phyloP scores from a whole-genome alignment of 2,113 vertebrate genomes.

The Monarcha castaneiventris region DNA sequence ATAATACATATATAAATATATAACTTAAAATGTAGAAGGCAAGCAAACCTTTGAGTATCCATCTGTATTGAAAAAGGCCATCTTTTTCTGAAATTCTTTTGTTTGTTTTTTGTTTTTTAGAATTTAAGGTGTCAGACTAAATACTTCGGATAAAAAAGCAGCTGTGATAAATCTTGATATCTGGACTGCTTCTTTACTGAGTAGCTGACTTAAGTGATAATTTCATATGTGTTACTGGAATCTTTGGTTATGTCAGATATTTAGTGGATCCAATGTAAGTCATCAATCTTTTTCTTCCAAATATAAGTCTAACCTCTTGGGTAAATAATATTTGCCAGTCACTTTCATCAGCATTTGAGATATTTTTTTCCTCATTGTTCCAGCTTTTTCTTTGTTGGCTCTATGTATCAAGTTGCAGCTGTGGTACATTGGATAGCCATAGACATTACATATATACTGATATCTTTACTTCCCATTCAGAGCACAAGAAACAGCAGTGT shows the following conservation, averaged over 20 bases:
- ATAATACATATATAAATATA: background rate
- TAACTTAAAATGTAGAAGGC: background rate
- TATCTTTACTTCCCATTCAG: background rate
- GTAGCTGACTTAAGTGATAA: background rate
- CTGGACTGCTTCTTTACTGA: background rate
- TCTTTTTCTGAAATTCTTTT: background rate
- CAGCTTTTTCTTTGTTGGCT: background rate
- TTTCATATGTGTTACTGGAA: background rate
- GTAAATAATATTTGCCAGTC: background rate
- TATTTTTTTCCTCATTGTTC: background rate
- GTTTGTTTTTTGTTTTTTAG: background rate
- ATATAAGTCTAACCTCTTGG: background rate
- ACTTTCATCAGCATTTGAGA: background rate
- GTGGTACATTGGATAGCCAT: background rate
- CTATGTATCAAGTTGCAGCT: background rate
- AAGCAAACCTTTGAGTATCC: background rate
- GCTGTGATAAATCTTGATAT: background rate
- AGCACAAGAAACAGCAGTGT: background rate
- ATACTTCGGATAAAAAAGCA: background rate
- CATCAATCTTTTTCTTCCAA: background rate
- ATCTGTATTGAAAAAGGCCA: background rate
- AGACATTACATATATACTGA: background rate
- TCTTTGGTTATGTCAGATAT: background rate
- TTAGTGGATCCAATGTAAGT: background rate
- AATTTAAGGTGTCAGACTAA: background rate